Percentiles rank a stretch among this genome's conserved stretches.
phyloP scores from a whole-genome alignment of 1,140 invertebrate genomes.

The Odontomachus brunneus region DNA sequence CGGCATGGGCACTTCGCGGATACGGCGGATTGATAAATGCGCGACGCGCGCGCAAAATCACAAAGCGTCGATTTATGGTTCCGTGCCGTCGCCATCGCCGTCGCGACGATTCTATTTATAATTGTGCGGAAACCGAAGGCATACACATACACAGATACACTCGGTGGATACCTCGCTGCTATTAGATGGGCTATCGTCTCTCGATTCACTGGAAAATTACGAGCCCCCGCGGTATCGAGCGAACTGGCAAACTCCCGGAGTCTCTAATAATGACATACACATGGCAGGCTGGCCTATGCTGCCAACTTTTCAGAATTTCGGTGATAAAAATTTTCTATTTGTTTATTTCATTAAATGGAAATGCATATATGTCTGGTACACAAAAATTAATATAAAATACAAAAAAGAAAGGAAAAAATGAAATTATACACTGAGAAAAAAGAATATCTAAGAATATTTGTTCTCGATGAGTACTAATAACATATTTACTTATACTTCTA shows the following conservation, averaged over 20 bases:
- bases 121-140: conserved; percentile 57
- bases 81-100: conserved; percentile 70
- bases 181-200: conserved; percentile 22
- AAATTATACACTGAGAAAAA: no score
- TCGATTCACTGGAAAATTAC: not conserved
- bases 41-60: conserved; percentile 69
- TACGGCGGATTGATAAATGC: conserved; percentile 48
- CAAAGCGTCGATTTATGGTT: conserved; percentile 77
- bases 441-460: no score
- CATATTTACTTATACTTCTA: no score
- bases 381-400: no score
- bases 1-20: conserved; percentile 14
- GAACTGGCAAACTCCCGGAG: not conserved
- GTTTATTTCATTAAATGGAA: no score
- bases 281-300: no score
- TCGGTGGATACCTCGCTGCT: not conserved
- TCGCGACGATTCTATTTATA: conserved; percentile 74
- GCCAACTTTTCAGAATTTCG: no score
- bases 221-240: not conserved
- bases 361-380: no score
- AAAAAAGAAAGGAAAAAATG: no score
- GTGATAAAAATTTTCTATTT: no score
- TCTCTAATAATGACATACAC: not conserved
- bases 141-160: not conserved
- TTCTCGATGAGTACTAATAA: no score